phyloP scores from a whole-genome alignment of 2,797 vertebrate genomes.

The Staurois parvus region DNA sequence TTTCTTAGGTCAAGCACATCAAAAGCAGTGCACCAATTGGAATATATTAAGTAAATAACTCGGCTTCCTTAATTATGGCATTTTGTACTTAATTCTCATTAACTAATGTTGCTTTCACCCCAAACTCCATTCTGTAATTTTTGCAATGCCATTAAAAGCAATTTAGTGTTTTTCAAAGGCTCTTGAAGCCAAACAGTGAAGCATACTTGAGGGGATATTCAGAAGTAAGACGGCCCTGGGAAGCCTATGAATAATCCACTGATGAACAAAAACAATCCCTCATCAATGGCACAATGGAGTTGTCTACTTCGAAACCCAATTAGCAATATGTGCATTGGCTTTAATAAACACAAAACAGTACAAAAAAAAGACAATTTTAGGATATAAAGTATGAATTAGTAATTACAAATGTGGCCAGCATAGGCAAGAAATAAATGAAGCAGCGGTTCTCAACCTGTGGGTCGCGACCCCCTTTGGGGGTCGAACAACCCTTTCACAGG shows the following conservation, averaged over 20 bases:
- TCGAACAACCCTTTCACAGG: no score
- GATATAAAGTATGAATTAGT: background rate
- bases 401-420: background rate
- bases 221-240: background rate
- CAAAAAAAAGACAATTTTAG: background rate
- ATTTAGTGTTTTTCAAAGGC: slow-evolving; percentile 1
- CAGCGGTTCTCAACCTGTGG: no score
- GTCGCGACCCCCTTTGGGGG: no score
- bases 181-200: slow-evolving; percentile 16
- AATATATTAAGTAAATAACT: no score
- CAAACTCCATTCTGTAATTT: background rate
- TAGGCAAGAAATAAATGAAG: no score
- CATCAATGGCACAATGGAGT: slow-evolving; percentile 6
- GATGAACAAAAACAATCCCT: slow-evolving; percentile 31
- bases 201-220: background rate
- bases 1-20: no score
- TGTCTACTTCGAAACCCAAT: slow-evolving; percentile 29
- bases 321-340: slow-evolving; percentile 5
- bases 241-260: slow-evolving; percentile 19
- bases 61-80: no score
- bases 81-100: background rate
- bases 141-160: background rate
- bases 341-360: background rate
- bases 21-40: no score
- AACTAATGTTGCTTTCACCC: background rate